Evolutionary conservation across 2,888 invertebrate genomes (phyloP).

Genomic region (Fabriciana adippe): DNA sequence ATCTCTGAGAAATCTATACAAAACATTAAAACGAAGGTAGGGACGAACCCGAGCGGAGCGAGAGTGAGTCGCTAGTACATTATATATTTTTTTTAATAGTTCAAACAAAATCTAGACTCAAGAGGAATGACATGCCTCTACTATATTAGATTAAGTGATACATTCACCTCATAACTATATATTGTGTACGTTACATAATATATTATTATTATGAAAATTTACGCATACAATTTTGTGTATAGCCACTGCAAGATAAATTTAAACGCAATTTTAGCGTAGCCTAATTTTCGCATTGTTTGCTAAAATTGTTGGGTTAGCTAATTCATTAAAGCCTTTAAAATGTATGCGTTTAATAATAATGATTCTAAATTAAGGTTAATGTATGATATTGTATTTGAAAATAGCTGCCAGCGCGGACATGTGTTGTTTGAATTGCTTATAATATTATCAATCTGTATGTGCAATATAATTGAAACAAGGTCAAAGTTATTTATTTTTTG

Average conservation of each 20-base stretch:
- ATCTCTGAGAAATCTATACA: too few species aligned
- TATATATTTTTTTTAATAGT: too few species aligned
- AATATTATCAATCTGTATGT: too few species aligned
- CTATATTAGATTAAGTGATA: background rate
- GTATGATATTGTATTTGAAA: background rate
- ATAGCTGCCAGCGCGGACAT: too few species aligned
- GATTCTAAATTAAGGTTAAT: background rate
- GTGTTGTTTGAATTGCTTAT: too few species aligned
- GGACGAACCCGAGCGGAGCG: too few species aligned
- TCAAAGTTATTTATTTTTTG: too few species aligned
- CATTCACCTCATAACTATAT: background rate
- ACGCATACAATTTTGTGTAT: slow-evolving; percentile 16
- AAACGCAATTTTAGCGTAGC: slow-evolving; percentile 27
- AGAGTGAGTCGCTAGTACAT: too few species aligned
- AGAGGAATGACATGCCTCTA: too few species aligned
- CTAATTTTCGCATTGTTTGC: slow-evolving; percentile 35
- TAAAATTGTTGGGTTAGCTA: slow-evolving; percentile 22
- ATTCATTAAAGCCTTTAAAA: slow-evolving; percentile 22
- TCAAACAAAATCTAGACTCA: too few species aligned
- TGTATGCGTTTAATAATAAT: slow-evolving; percentile 10
- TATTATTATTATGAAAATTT: slow-evolving; percentile 16
- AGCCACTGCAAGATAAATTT: slow-evolving; percentile 28
- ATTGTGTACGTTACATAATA: slow-evolving; percentile 4
- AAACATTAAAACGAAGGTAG: too few species aligned
- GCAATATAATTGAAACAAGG: too few species aligned